Evolutionary conservation across 2,888 invertebrate species (phyloP).

Genomic region (Arrhopalites spinosus): DNA sequence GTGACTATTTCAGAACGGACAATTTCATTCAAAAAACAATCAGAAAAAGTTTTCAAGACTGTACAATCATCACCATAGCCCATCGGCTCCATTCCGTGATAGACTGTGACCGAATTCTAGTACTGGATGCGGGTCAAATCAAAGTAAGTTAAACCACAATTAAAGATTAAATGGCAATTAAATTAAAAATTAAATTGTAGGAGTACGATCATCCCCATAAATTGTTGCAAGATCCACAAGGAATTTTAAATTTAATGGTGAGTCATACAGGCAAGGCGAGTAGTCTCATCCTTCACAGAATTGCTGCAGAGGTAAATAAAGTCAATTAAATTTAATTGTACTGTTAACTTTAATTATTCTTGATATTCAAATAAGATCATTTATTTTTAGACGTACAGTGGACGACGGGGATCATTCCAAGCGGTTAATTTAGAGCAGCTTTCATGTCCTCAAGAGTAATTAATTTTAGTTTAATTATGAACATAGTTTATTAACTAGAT

Average conservation of each 20-base stretch:
- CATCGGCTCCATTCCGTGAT: constrained; percentile 87
- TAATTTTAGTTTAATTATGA: too few relatives aligned
- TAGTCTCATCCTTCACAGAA: constrained; percentile 67
- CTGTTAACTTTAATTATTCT: background rate
- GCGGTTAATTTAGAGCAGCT: constrained; percentile 9
- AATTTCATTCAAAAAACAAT: constrained; percentile 83
- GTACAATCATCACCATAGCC: constrained; percentile 89
- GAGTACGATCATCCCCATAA: constrained; percentile 80
- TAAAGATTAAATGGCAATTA: background rate
- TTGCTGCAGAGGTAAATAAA: constrained; percentile 65
- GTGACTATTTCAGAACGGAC: constrained; percentile 66
- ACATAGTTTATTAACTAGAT: too few relatives aligned
- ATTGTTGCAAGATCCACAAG: constrained; percentile 66
- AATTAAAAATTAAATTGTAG: constrained; percentile 43
- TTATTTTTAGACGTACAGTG: constrained; percentile 14
- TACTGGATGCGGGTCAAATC: constrained; percentile 80
- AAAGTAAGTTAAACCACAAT: constrained; percentile 57
- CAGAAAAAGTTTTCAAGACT: constrained; percentile 75
- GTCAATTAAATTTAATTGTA: background rate
- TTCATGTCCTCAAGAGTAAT: background rate
- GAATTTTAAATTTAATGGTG: constrained; percentile 70
- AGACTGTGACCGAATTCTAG: constrained; percentile 62
- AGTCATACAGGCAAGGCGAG: constrained; percentile 72
- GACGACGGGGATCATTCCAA: constrained; percentile 16
- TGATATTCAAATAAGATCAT: background rate